These are phyloP conservation scores for Caenorhabditis sinica DNA, from an alignment of 2,888 invertebrate species.

Conservation along the genomic window DNA sequence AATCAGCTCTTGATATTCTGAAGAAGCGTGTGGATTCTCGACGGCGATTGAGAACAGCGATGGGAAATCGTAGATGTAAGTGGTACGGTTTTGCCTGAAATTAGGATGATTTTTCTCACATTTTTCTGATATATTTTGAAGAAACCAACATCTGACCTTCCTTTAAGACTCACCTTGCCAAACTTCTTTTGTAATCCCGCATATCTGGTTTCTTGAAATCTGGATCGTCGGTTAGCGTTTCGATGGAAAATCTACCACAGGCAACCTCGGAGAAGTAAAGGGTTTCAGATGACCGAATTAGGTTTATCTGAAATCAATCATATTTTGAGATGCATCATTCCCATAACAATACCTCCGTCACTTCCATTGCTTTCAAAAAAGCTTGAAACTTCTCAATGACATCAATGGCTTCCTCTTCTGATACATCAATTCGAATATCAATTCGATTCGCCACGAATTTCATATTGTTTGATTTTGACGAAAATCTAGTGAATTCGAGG, in stretches of 20 bases:
- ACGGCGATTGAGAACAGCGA: conserved; percentile 15
- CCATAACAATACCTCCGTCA: conserved; percentile 9
- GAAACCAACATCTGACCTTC: no score
- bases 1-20: conserved; percentile 29
- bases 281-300: background rate
- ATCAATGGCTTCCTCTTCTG: background rate
- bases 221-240: background rate
- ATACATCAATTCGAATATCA: conserved; percentile 2
- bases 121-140: no score
- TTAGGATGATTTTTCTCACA: no score
- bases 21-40: background rate
- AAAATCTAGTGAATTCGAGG: conserved; percentile 22
- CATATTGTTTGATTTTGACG: background rate
- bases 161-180: conserved; percentile 53
- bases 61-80: conserved; percentile 61
- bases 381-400: background rate
- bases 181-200: conserved; percentile 43
- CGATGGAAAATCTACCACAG: background rate
- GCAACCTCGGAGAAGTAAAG: background rate
- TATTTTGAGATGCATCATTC: no score
- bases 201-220: conserved; percentile 14
- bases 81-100: conserved; percentile 55
- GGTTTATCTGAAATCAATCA: no score
- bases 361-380: conserved; percentile 20
- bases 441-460: conserved; percentile 47